Conservation (phyloP, 2,113 vertebrate species). For the Pycnonotus jocosus region DNA sequence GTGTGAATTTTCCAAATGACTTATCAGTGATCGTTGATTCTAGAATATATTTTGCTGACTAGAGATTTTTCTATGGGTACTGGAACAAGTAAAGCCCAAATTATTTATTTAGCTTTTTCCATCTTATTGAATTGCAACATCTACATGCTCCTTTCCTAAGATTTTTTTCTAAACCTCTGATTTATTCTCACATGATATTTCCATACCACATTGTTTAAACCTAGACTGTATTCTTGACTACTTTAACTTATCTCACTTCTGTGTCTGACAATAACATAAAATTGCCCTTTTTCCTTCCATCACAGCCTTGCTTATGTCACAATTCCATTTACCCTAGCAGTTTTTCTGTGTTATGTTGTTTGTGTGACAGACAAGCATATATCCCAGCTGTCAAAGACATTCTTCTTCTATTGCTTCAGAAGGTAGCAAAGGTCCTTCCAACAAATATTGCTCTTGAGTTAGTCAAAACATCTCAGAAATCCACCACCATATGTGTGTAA, state of each 20-base stretch:
- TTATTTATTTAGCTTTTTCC: background rate
- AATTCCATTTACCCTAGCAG: background rate
- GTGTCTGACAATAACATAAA: background rate
- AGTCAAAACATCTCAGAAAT: background rate
- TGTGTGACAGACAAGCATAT: constrained; percentile 5
- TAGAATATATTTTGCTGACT: background rate
- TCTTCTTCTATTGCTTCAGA: background rate
- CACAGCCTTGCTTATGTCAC: background rate
- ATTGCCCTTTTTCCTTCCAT: background rate
- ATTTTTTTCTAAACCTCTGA: background rate
- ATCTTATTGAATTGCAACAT: background rate
- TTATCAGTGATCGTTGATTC: background rate
- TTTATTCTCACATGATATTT: background rate
- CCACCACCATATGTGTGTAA: background rate
- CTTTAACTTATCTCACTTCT: background rate
- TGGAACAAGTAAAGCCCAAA: background rate
- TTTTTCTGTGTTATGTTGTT: background rate
- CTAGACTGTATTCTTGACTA: background rate
- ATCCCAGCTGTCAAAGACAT: background rate
- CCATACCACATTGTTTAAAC: background rate
- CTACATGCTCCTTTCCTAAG: background rate
- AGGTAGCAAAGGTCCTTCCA: background rate
- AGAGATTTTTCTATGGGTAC: background rate
- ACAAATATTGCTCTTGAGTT: background rate
- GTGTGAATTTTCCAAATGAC: background rate